A percentile compares a stretch with the other conserved stretches of the same genome.
phyloP scores from a whole-genome alignment of 2,113 vertebrate species.

The Carassius gibelio region DNA sequence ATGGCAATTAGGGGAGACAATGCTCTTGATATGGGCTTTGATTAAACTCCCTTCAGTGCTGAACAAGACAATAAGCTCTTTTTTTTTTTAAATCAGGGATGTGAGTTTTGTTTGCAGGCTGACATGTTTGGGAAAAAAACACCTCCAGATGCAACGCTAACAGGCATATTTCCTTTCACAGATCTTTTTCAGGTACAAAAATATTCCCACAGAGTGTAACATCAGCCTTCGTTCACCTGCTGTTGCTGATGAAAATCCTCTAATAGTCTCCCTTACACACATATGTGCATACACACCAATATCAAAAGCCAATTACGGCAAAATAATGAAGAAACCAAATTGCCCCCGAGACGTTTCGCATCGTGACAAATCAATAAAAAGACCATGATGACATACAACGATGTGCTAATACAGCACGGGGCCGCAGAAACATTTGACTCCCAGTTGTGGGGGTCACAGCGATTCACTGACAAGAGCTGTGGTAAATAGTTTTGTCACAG shows the following conservation, averaged over 20 bases:
- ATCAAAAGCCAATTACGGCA: slow-evolving; percentile 68
- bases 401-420: slow-evolving; percentile 58
- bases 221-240: slow-evolving; percentile 4
- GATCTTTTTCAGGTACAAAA: neutral
- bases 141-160: neutral
- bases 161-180: slow-evolving; percentile 17
- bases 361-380: slow-evolving; percentile 63
- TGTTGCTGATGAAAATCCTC: neutral
- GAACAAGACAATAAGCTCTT: slow-evolving; percentile 56
- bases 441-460: slow-evolving; percentile 16
- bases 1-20: slow-evolving; percentile 63
- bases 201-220: neutral
- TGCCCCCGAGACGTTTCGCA: slow-evolving; percentile 63
- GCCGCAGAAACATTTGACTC: neutral
- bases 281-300: neutral
- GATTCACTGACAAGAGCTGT: slow-evolving; percentile 51
- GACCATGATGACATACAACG: slow-evolving; percentile 52
- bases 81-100: slow-evolving; percentile 10
- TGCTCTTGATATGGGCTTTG: slow-evolving; percentile 59
- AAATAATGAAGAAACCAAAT: slow-evolving; percentile 71
- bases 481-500: slow-evolving; percentile 60
- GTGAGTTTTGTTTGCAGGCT: slow-evolving; percentile 5
- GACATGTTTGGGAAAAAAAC: slow-evolving; percentile 2
- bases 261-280: slow-evolving; percentile 34
- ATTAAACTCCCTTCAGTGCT: slow-evolving; percentile 65